Percentiles rank a stretch among this genome's conserved stretches.
phyloP scores from a whole-genome alignment of 2,797 vertebrate genomes.

The Acrocephalus scirpaceus region DNA sequence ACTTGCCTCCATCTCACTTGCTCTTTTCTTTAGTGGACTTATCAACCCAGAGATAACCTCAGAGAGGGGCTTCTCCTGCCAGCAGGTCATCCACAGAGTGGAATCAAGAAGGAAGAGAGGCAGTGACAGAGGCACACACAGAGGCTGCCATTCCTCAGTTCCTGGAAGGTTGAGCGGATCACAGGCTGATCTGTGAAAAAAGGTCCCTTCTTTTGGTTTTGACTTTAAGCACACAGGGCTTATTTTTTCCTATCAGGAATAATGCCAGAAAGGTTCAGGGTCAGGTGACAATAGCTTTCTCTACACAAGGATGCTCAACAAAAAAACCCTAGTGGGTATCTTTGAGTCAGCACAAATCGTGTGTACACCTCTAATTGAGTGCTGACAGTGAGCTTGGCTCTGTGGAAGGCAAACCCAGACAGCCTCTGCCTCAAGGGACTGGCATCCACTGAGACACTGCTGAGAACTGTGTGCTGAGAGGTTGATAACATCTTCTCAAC shows the following conservation, averaged over 20 bases:
- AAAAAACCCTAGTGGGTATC: not conserved
- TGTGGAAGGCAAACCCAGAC: conserved; percentile 1
- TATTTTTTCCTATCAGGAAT: not conserved
- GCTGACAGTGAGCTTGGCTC: conserved; percentile 5
- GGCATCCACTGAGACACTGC: not conserved
- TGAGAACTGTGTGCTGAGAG: not conserved
- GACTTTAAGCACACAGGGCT: not conserved
- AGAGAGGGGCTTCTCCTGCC: not conserved
- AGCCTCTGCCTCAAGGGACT: conserved; percentile 35
- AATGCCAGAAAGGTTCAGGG: not conserved
- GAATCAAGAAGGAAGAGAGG: not conserved
- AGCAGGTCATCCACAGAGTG: not conserved
- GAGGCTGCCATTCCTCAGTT: not conserved
- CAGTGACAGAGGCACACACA: not conserved
- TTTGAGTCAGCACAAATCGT: not conserved
- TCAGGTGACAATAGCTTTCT: conserved; percentile 4
- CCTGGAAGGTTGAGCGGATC: not conserved
- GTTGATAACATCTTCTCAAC: not conserved
- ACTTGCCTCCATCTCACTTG: not conserved
- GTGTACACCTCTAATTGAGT: not conserved
- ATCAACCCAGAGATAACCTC: not conserved
- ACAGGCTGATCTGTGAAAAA: not conserved
- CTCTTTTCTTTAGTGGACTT: not conserved
- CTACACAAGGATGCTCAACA: not conserved
- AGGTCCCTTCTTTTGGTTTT: not conserved